A percentile compares a stretch with the other conserved stretches of the same genome.
Conservation (phyloP, 1,140 invertebrate species). For the Brachionus koreanus region DNA sequence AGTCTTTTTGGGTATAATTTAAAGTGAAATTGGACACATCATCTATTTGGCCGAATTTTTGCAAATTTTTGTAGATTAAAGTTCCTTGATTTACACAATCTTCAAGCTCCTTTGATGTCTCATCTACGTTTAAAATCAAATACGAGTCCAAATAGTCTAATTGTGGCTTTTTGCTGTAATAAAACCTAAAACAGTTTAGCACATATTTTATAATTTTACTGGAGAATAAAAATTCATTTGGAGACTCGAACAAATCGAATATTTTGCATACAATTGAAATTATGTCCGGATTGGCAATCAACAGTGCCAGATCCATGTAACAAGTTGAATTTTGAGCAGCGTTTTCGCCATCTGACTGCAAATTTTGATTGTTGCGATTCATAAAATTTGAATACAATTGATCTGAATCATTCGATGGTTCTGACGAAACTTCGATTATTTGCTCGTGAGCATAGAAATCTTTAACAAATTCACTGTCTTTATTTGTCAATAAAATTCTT, state of each 20-base stretch:
- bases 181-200: background rate
- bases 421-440: background rate
- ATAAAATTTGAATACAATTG: background rate
- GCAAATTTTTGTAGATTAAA: background rate
- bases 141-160: background rate
- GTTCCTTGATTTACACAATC: background rate
- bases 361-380: background rate
- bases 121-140: background rate
- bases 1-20: background rate
- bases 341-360: background rate
- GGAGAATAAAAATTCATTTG: background rate
- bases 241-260: background rate
- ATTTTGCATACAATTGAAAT: background rate
- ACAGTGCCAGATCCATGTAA: background rate
- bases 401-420: background rate
- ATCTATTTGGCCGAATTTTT: background rate
- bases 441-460: background rate
- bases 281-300: background rate
- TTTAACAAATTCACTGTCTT: background rate
- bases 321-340: background rate
- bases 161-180: background rate
- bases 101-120: background rate
- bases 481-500: background rate
- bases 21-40: background rate
- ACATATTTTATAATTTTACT: conserved; percentile 10